Base-by-base conservation (phyloP, 2,113 vertebrate genomes). In the Oceanites oceanicus region DNA sequence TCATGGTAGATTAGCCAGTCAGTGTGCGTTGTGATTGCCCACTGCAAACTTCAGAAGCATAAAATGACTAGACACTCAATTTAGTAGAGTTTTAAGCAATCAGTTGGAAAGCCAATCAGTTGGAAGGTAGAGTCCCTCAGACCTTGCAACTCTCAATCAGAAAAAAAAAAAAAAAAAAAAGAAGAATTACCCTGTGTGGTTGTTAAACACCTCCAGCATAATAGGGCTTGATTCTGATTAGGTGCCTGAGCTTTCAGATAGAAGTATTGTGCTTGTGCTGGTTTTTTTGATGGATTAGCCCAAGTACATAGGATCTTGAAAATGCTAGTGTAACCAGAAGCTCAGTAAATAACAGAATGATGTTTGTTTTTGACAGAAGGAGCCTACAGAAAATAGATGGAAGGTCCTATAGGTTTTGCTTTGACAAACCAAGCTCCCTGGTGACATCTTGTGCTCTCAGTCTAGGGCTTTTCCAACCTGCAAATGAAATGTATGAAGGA, bases 401-500 rank as follows among this genome's bases (percentile, higher is more conserved):
- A 74, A 81, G 21, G 30, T 80, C 44, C 30, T 36, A 13, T 4
- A 36, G 29, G 26, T 91, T 94, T 87, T 92, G 26, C 30, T 94
- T 79, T 66, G 59, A 42, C 11, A 52, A 85, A 56, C 42, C 18
- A 18, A 21, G 34, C 5, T 77, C 25, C 17, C 8, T 7, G 34
- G 10, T 74, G 45, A 21, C 55, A 77, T 34, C 32, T 36, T 63
- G 26, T 63, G 40, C 34, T 75, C 56, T 84, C 32, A 27, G 1
- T 38, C 18, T 63, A 40, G 52, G 36, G 15, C 30, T 92, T 34
- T 82, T 94, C 56, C 67, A 78, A 23, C 7, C 34, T 91, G 27
- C 26, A 61, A 71, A 55, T 53, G 12, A 76, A 66, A 5, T 53
- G 13, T 76, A 16, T 0, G 0, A n/a, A 32, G 8, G 40, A 93